Evolutionary conservation across 2,888 invertebrate species (phyloP), one percentile per base, ranked within the genome.

Genomic region (Hoplodrina blanda): DNA sequence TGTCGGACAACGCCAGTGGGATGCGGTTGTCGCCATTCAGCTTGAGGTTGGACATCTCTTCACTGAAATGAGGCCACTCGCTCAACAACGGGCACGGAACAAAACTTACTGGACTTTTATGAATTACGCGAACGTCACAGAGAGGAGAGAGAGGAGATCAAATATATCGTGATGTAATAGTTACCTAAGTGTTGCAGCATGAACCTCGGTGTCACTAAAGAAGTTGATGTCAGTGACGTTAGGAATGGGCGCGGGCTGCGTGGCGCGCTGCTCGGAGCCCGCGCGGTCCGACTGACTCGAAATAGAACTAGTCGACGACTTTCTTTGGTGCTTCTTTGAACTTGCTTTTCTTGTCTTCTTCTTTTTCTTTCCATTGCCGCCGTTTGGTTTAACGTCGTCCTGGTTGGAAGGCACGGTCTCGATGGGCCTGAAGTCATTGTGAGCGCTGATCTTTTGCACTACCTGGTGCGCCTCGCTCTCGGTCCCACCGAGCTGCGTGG

Each of bases 201-300:
- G 98, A 62, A 98, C 96, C 95, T 99, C 99, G 0, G 98, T 98
- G 90, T 99, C 99, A 90, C 99, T 99, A 94, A 98, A 99, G 96
- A 99, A 99, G 90, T 99, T 91, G 80, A 95, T 92, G 55, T 95
- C 96, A 7, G 90, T 85, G 57, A 90, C 80, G 74, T 92, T 93
- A 19, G 92, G 92, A 70, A 94, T 91, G 69, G 93, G 85, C 8
- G 94, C 87, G 8, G 94, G 89, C 80, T 90, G 92, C 3, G 92
- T 81, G 55, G 89, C 84, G 19, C 95, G 92, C 78, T 93, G 92
- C 76, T 96, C 96, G 33, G 94, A 92, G 20, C 94, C 91, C n/a
- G 95, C 93, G 72, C 95, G 93, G 86, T 96, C 96, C 44, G 96
- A 96, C 78, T 96, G 96, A 84, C 96, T 96, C 37, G 96, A 95